Evolutionary conservation across 2,113 vertebrate genomes (phyloP), one percentile per base, ranked within the genome.

Genomic region (Seriola rivoliana): DNA sequence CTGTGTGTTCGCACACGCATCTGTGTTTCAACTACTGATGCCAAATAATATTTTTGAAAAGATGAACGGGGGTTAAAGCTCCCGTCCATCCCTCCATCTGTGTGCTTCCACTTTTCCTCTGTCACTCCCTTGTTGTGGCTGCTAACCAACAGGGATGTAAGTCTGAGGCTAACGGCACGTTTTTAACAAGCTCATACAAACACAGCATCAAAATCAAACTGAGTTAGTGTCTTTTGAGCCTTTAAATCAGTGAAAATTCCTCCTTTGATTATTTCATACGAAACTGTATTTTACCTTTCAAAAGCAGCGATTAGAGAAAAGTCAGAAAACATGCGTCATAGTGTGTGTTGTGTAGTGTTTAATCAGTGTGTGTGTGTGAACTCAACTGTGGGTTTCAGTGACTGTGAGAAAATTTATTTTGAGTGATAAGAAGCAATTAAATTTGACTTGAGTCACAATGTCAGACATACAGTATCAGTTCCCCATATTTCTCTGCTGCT

Each of bases 391-490:
- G 16, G 34, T 62, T 55, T 74, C 32, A 55, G 66, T 29, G 52
- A 29, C 12, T 57, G 42, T 73, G 77, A 73, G 79, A 69, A 60
- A 7, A 38, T 86, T 16, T 29, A 25, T 70, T 52, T 32, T 42
- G 19, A 68, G 50, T 40, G 77, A 81, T 87, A 78, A 70, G 78
- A 54, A 12, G 64, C 70, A 21, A 23, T 79, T 71, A 17, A 14
- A 75, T 32, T 29, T 32, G 9, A 57, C 58, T 48, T 44, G 12
- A 76, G 11, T 32, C 23, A 73, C 46, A 75, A 29, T 44, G 71
- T 54, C 29, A 8, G n/a, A 68, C 57, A 63, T 8, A 29, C 38
- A 38, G 38, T 38, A 63, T 71, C 65, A 63, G 25, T 46, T 66
- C 4, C 36, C 34, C 1, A 8, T 32, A 34, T 63, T 66, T 57